Evolutionary conservation across 2,113 vertebrate genomes (phyloP), one percentile per base, ranked within the genome.

Genomic region (Cynocephalus volans): DNA sequence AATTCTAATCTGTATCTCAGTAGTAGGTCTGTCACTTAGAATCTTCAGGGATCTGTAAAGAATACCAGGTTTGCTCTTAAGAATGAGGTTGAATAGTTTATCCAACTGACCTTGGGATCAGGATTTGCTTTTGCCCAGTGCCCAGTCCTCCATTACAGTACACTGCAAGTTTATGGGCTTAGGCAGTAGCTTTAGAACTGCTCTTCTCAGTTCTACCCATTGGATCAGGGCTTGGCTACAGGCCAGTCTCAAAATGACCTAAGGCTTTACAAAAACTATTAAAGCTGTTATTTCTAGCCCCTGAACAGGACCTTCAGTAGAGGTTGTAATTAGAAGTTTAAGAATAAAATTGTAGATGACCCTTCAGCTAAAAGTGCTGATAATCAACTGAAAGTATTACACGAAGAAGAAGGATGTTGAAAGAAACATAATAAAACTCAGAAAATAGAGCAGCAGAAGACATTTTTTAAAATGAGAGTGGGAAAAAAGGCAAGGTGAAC

Each of bases 371-470:
- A 90, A 89, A 75, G 23, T 96, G 6, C 48, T 92, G 15, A 13
- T 96, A 85, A 70, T 96, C 67, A 65, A 2, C 73, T 92, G 23
- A 93, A 95, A 97, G 77, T 89, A 69, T 89, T 92, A 92, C 64
- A 31, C 56, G 17, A 58, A 90, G 26, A 88, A 90, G 33, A 93
- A 84, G 26, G 41, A 77, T 92, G 41, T 56, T 84, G 28, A 90
- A 93, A 75, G 56, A 96, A 89, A 86, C 48, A 92, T 75, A 80
- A 7, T 87, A 96, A 95, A 96, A 94, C 56, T 97, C n/a, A 81
- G 92, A 96, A 96, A 92, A 79, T 48, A 70, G 33, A 93, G n/a
- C 28, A 92, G 31, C 11, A 82, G 58, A 80, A 90, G 15, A 72
- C 50, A 92, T 77, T 96, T 94, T 87, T 92, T 84, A 92, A 95